These are phyloP conservation scores for Nothoprocta pentlandii DNA, from an alignment of 2,113 vertebrate genomes.

Conservation along the genomic window DNA sequence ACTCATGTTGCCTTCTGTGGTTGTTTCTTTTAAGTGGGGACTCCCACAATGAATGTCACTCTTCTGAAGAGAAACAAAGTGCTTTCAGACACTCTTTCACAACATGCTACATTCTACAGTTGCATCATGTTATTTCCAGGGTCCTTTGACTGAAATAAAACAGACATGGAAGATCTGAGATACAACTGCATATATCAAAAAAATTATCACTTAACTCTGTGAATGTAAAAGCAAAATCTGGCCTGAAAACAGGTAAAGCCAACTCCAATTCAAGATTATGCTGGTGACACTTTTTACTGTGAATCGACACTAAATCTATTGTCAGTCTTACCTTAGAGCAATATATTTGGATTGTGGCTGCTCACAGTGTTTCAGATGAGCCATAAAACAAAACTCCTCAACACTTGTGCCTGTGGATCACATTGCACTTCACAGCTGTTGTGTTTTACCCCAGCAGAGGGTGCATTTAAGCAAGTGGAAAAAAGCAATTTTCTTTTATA, in stretches of 20 bases:
- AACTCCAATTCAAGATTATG: not conserved
- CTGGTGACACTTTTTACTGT: not conserved
- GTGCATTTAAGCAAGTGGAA: constrained; percentile 68
- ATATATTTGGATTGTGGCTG: not conserved
- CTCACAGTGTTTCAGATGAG: not conserved
- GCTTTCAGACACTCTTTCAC: not conserved
- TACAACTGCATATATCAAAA: not conserved
- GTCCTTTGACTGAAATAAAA: not conserved
- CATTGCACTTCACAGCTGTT: constrained; percentile 63
- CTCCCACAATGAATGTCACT: not conserved
- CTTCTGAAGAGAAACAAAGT: not conserved
- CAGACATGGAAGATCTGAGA: not conserved
- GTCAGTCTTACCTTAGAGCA: not conserved
- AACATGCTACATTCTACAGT: not conserved
- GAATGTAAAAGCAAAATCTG: not conserved
- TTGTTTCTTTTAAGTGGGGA: not conserved
- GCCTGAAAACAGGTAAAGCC: not conserved
- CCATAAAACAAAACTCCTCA: constrained; percentile 38
- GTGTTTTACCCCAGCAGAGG: constrained; percentile 67
- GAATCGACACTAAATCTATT: not conserved
- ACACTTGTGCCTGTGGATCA: constrained; percentile 48
- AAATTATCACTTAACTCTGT: not conserved
- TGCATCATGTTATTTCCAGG: not conserved
- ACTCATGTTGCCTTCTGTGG: not conserved
- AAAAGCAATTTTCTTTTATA: constrained; percentile 38